A percentile compares a stretch with the other conserved stretches of the same genome.
phyloP scores from a whole-genome alignment of 1,140 invertebrate species.

The Listronotus oregonensis region DNA sequence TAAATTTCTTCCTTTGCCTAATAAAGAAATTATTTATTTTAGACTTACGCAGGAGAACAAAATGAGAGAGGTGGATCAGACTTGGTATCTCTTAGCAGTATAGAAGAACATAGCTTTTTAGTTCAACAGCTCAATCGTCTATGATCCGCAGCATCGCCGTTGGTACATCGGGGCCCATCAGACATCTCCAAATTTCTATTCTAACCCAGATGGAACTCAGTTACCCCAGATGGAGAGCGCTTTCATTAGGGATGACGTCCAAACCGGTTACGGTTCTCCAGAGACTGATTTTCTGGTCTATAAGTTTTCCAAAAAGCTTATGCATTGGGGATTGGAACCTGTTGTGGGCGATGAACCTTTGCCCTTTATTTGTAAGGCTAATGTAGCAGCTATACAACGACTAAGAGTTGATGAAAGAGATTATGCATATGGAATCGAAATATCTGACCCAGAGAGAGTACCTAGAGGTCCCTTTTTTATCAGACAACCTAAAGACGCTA shows the following conservation, averaged over 20 bases:
- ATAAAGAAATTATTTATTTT: slow-evolving; percentile 23
- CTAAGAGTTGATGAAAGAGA: slow-evolving; percentile 73
- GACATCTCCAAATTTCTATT: slow-evolving; percentile 75
- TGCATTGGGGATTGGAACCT: slow-evolving; percentile 83
- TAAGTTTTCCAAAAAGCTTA: slow-evolving; percentile 71
- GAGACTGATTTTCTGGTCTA: slow-evolving; percentile 66
- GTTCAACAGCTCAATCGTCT: slow-evolving; percentile 74
- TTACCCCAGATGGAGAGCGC: slow-evolving; percentile 81
- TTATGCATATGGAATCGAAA: slow-evolving; percentile 80
- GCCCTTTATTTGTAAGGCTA: slow-evolving; percentile 89
- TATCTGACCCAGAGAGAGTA: slow-evolving; percentile 76
- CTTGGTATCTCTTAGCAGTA: slow-evolving; percentile 75
- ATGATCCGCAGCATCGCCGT: slow-evolving; percentile 83
- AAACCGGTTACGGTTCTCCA: slow-evolving; percentile 56
- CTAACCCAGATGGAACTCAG: slow-evolving; percentile 81
- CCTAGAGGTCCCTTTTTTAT: slow-evolving; percentile 88
- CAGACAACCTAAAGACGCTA: slow-evolving; percentile 78
- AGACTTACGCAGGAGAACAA: slow-evolving; percentile 56
- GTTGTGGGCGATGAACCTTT: slow-evolving; percentile 76
- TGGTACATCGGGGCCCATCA: slow-evolving; percentile 85
- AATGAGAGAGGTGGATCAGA: slow-evolving; percentile 76
- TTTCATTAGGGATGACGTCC: slow-evolving; percentile 61
- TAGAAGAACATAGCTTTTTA: slow-evolving; percentile 88
- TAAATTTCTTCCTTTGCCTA: too few relatives aligned
- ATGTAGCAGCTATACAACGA: slow-evolving; percentile 68